Percentiles rank a stretch among this genome's conserved stretches.
phyloP scores from a whole-genome alignment of 2,888 invertebrate genomes.

The Drosophila affinis region DNA sequence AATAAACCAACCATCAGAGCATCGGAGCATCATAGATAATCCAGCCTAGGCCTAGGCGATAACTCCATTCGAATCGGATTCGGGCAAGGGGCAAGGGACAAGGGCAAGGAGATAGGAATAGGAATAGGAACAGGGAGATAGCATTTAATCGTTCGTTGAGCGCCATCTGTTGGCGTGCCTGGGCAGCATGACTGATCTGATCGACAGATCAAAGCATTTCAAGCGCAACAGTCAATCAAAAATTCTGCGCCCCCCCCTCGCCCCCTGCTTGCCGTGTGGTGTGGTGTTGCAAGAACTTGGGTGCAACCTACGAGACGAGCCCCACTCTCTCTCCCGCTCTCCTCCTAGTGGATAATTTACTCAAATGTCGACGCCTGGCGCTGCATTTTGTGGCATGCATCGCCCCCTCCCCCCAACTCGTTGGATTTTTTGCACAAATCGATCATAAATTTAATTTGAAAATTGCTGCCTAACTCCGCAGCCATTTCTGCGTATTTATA shows the following conservation, averaged over 20 bases:
- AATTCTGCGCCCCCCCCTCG: neutral
- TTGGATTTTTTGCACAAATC: slow-evolving; percentile 67
- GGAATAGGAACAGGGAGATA: neutral
- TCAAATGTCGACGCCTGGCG: slow-evolving; percentile 76
- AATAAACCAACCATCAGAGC: slow-evolving; percentile 38
- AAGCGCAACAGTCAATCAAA: slow-evolving; percentile 76
- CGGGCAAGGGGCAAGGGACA: neutral
- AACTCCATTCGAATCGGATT: slow-evolving; percentile 23
- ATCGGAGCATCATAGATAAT: slow-evolving; percentile 7
- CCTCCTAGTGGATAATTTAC: slow-evolving; percentile 58
- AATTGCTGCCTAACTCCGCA: slow-evolving; percentile 63
- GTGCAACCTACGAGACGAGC: slow-evolving; percentile 60
- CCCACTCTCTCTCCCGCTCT: slow-evolving; percentile 8
- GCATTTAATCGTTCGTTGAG: slow-evolving; percentile 54
- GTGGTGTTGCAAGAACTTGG: neutral
- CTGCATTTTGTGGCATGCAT: slow-evolving; percentile 43
- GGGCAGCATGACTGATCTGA: slow-evolving; percentile 20
- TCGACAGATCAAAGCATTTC: slow-evolving; percentile 71
- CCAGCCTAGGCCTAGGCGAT: slow-evolving; percentile 7
- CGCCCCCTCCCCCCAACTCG: neutral
- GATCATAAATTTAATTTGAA: slow-evolving; percentile 77
- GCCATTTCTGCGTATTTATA: slow-evolving; percentile 74
- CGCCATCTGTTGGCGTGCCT: slow-evolving; percentile 70
- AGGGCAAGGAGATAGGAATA: neutral
- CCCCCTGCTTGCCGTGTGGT: no score